These are phyloP conservation scores for Tortricodes alternella DNA, from an alignment of 2,888 invertebrate genomes.

Conservation along the genomic window DNA sequence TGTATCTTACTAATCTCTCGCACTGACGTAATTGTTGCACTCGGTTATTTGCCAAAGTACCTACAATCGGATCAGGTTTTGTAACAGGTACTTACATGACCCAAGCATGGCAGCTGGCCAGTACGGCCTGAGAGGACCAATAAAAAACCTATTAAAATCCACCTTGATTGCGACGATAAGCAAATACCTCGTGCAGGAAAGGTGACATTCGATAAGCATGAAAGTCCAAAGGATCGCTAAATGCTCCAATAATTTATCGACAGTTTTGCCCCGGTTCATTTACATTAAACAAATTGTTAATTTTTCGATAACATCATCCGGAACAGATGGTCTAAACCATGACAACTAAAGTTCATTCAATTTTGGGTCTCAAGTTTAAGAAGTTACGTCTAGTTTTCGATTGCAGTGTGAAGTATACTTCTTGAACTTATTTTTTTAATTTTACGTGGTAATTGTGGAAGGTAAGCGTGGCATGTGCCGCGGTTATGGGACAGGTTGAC, in stretches of 20 bases:
- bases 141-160: constrained; percentile 64
- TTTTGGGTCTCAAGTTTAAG: constrained; percentile 34
- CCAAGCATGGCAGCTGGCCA: constrained; percentile 54
- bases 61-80: constrained; percentile 13
- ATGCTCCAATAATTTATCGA: constrained; percentile 76
- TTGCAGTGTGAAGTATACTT: constrained; percentile 37
- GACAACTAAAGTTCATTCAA: constrained; percentile 33
- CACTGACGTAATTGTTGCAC: constrained; percentile 19
- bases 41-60: constrained; percentile 17
- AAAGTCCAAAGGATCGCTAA: constrained; percentile 70
- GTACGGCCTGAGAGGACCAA: constrained; percentile 44
- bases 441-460: constrained; percentile 69
- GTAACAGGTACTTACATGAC: constrained; percentile 7
- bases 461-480: constrained; percentile 79
- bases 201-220: constrained; percentile 79
- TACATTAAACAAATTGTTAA: constrained; percentile 83
- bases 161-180: constrained; percentile 69
- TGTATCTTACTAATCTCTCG: constrained; percentile 20
- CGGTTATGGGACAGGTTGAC: constrained; percentile 80
- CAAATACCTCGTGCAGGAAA: constrained; percentile 64
- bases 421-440: constrained; percentile 63
- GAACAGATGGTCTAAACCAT: constrained; percentile 71
- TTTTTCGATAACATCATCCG: constrained; percentile 81
- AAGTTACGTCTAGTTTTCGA: constrained; percentile 36
- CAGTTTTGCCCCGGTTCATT: constrained; percentile 75